These are phyloP conservation scores for Atrina japonica DNA, from an alignment of 2,888 invertebrate genomes.

Conservation along the genomic window DNA sequence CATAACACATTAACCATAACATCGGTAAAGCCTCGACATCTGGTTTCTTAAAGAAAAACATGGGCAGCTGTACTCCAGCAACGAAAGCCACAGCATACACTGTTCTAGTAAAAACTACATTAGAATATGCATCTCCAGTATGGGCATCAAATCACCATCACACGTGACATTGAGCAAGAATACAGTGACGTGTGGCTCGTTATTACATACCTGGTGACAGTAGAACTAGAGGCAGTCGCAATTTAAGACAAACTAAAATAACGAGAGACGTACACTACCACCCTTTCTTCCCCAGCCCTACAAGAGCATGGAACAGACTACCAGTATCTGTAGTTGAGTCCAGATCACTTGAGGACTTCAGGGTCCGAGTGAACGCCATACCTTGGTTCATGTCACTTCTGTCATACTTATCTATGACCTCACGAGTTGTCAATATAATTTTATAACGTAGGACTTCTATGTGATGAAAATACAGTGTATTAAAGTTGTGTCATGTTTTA, in stretches of 20 bases:
- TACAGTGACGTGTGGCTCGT: neutral
- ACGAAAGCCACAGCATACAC: constrained; percentile 2
- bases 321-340: neutral
- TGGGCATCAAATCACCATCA: neutral
- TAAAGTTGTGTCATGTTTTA: too few species aligned
- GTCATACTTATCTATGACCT: too few species aligned
- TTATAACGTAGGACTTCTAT: too few species aligned
- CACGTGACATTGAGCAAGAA: neutral
- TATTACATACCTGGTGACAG: too few species aligned
- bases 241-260: neutral
- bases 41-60: constrained; percentile 1
- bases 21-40: neutral
- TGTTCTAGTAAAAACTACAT: neutral
- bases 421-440: too few species aligned
- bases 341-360: neutral
- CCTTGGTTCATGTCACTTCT: too few species aligned
- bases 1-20: neutral
- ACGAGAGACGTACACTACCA: neutral
- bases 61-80: neutral
- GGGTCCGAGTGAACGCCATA: neutral
- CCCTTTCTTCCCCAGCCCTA: neutral
- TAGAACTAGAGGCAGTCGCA: neutral
- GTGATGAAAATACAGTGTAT: too few species aligned
- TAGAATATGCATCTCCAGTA: constrained; percentile 1
- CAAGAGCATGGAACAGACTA: neutral